Evolutionary conservation across 1,140 invertebrate species (phyloP), one percentile per base, ranked within the genome.

Genomic region (Oreohelix idahoensis): DNA sequence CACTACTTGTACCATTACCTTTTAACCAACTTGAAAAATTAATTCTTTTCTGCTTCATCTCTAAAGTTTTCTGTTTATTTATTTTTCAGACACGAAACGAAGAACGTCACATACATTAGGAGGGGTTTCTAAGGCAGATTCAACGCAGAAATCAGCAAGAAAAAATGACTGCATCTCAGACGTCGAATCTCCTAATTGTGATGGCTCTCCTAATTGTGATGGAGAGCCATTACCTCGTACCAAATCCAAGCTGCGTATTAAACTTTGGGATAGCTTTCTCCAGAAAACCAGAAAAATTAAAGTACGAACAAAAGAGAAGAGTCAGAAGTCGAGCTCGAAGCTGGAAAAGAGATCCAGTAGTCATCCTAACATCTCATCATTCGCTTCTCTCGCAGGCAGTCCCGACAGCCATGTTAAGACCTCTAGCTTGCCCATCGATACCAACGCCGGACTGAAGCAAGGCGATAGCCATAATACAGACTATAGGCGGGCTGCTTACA

Each of bases 211-310:
- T 4, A 20, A 66, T 32, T 35, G 10, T 13, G 53, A n/a, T n/a
- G 42, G n/a, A 11, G 77, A 79, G 58, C 53, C 77, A 35, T 35
- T 45, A 5, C 51, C 79, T 10, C 23, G 35, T 20, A 32, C n/a
- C 0, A 70, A 71, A 71, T 20, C 69, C 20, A 81, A 81, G 39
- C 79, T 71, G 1, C 42, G 79, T 8, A 45, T 45, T 10, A 70
- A 71, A 49, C 20, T 81, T 10, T 81, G 79, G 79, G 66, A 81
- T 36, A 81, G 79, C 36, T 71, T 81, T 26, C 79, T 81, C n/a
- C 23, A 23, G 63, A 81, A 81, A 36, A 71, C 79, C 0, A 70
- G 51, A 70, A 39, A 71, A 32, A 81, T 81, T 26, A 15, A 66
- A 32, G 69, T 81, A 2, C 10, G 79, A 51, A 81, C 66, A 32